Conservation (phyloP, 2,797 vertebrate species). For the Leptoclinus maculatus region DNA sequence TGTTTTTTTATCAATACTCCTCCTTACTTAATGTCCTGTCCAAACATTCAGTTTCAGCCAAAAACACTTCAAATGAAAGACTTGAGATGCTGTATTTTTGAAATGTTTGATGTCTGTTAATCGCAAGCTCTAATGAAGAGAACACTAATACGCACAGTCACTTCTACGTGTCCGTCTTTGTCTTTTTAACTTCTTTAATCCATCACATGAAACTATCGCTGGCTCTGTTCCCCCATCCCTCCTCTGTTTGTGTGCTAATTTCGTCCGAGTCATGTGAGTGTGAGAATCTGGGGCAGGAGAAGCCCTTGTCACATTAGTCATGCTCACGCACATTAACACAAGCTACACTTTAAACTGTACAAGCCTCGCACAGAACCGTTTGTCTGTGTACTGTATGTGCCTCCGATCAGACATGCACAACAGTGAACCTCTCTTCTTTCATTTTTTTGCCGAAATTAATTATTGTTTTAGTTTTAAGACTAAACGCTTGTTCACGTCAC, state of each 20-base stretch:
- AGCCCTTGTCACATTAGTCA: conserved; percentile 56
- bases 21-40: neutral
- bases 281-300: conserved; percentile 49
- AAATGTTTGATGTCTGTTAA: neutral
- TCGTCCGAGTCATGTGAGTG: conserved; percentile 48
- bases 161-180: neutral
- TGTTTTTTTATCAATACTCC: neutral
- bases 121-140: neutral
- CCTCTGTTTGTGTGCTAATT: conserved; percentile 57
- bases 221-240: neutral
- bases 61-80: neutral
- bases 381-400: neutral
- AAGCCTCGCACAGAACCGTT: conserved; percentile 12
- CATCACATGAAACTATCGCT: neutral
- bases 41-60: neutral
- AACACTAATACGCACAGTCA: neutral
- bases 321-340: conserved; percentile 59
- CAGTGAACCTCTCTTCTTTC: neutral
- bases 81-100: neutral
- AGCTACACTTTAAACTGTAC: neutral
- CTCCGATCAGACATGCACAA: neutral
- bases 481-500: neutral
- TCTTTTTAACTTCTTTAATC: neutral
- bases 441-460: neutral
- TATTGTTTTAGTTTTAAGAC: neutral